phyloP scores from a whole-genome alignment of 2,113 vertebrate species.

The Cyanoramphus novaezelandiae region DNA sequence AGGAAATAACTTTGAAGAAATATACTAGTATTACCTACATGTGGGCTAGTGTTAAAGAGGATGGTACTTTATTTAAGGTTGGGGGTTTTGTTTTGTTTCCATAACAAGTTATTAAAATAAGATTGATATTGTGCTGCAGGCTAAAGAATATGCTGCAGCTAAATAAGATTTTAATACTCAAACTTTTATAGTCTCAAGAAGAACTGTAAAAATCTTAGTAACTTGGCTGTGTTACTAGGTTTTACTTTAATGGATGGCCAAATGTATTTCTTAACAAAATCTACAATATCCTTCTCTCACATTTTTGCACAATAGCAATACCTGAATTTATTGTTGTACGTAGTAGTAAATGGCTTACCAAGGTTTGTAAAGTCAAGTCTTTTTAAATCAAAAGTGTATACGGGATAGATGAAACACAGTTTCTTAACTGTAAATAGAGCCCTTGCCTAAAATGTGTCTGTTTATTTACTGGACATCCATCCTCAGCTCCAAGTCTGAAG shows the following conservation, averaged over 20 bases:
- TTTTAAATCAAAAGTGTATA: not conserved
- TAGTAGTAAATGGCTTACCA: not conserved
- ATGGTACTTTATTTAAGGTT: not conserved
- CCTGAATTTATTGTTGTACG: not conserved
- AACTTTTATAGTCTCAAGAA: not conserved
- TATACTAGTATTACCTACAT: not conserved
- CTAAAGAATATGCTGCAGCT: not conserved
- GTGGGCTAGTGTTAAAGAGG: not conserved
- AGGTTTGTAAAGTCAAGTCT: not conserved
- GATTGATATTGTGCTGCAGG: not conserved
- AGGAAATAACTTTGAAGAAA: not conserved
- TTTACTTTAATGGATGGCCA: constrained; percentile 14
- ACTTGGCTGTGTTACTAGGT: not conserved
- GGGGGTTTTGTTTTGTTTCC: not conserved
- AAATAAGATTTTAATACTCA: constrained; percentile 20
- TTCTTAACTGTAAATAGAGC: not conserved
- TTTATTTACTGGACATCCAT: not conserved
- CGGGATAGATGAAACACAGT: not conserved
- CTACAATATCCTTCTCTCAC: not conserved
- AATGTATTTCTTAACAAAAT: constrained; percentile 1
- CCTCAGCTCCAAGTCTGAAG: not conserved
- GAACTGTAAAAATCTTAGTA: not conserved
- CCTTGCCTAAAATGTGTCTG: not conserved
- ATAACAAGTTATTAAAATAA: not conserved
- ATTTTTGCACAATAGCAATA: not conserved